These are phyloP conservation scores for Leptodirus hochenwartii DNA, from an alignment of 2,888 invertebrate species.

Conservation along the genomic window DNA sequence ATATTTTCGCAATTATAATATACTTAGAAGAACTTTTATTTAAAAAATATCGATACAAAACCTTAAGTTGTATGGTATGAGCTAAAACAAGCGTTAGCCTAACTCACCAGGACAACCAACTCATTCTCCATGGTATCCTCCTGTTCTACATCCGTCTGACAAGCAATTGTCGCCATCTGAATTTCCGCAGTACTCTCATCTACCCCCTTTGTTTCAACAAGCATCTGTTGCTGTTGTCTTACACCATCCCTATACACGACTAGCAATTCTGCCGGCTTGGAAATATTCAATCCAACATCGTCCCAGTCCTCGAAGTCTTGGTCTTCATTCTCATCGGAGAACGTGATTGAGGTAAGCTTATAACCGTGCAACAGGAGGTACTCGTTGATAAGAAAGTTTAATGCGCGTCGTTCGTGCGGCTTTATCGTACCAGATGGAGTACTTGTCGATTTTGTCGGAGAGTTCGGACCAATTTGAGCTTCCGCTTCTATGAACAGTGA, in stretches of 20 bases:
- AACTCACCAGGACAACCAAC: too few species aligned
- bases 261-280: slow-evolving; percentile 58
- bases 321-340: slow-evolving; percentile 79
- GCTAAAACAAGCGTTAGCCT: too few species aligned
- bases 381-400: slow-evolving; percentile 77
- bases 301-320: slow-evolving; percentile 90
- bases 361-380: slow-evolving; percentile 62
- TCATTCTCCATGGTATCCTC: too few species aligned
- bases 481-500: too few species aligned
- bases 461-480: too few species aligned
- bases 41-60: too few species aligned
- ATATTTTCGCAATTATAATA: too few species aligned
- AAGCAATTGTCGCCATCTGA: slow-evolving; percentile 24
- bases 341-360: slow-evolving; percentile 75
- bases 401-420: slow-evolving; percentile 64
- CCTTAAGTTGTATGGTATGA: too few species aligned
- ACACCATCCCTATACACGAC: slow-evolving; percentile 42
- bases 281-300: slow-evolving; percentile 73
- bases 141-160: slow-evolving; percentile 34
- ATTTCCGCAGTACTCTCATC: slow-evolving; percentile 7
- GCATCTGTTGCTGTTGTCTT: too few species aligned
- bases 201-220: too few species aligned
- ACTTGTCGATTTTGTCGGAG: too few species aligned
- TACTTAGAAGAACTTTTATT: too few species aligned
- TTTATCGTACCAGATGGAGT: slow-evolving; percentile 38